Percentiles rank a stretch among this genome's conserved stretches.
These are phyloP conservation scores for Whitmania pigra DNA, from an alignment of 1,140 invertebrate species.

Conservation along the genomic window DNA sequence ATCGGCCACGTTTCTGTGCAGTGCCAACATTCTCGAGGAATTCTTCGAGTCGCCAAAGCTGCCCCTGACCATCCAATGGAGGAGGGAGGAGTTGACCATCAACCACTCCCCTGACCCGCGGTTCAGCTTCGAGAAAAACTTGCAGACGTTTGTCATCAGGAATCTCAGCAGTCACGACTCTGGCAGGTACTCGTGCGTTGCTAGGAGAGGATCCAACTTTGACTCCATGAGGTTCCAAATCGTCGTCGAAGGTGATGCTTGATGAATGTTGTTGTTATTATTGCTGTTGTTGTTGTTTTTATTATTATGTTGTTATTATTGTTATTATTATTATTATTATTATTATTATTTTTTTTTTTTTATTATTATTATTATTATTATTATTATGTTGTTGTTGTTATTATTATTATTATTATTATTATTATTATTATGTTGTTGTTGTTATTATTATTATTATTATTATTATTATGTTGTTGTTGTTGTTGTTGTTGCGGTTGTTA, in stretches of 20 bases:
- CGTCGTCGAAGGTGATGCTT: constrained; percentile 67
- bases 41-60: neutral
- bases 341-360: no score
- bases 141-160: constrained; percentile 81
- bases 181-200: constrained; percentile 87
- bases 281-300: neutral
- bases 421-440: no score
- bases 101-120: neutral
- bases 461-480: neutral
- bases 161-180: constrained; percentile 90
- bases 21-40: no score
- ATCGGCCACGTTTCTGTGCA: no score
- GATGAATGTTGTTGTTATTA: neutral
- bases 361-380: no score
- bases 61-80: neutral
- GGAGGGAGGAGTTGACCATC: neutral
- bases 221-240: constrained; percentile 69
- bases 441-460: no score
- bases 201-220: constrained; percentile 72
- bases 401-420: no score
- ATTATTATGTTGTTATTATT: neutral
- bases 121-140: constrained; percentile 40
- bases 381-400: no score
- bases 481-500: no score
- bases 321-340: neutral